Evolutionary conservation across 2,113 vertebrate species (phyloP).

Genomic region (Lasiurus cinereus): DNA sequence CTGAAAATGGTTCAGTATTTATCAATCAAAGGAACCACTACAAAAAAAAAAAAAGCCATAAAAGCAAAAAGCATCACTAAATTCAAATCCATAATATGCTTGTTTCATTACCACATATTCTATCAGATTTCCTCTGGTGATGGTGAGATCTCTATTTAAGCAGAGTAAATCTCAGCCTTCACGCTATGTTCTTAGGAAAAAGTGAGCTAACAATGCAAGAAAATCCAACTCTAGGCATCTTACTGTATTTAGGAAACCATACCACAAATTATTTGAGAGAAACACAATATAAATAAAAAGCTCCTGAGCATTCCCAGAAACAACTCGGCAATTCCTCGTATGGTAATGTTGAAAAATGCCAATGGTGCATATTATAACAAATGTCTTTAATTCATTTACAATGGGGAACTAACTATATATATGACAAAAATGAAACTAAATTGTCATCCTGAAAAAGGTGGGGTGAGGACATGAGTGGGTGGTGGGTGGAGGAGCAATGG

Average conservation of each 20-base stretch:
- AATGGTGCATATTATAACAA: background rate
- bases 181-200: background rate
- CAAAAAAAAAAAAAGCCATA: background rate
- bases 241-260: background rate
- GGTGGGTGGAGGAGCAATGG: too few species aligned
- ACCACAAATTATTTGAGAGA: background rate
- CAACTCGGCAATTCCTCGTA: background rate
- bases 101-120: background rate
- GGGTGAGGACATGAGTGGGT: too few species aligned
- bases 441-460: background rate
- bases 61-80: slow-evolving; percentile 25
- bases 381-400: background rate
- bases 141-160: background rate
- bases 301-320: background rate
- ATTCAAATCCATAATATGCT: background rate
- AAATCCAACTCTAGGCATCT: background rate
- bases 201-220: background rate
- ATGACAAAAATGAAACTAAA: background rate
- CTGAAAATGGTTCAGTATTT: background rate
- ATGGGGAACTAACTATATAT: background rate
- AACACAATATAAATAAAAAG: slow-evolving; percentile 3
- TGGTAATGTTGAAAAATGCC: slow-evolving; percentile 17
- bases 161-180: background rate
- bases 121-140: background rate
- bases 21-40: slow-evolving; percentile 14